Evolutionary conservation across 2,797 vertebrate genomes (phyloP), one percentile per base, ranked within the genome.

Genomic region (Florisuga fusca): DNA sequence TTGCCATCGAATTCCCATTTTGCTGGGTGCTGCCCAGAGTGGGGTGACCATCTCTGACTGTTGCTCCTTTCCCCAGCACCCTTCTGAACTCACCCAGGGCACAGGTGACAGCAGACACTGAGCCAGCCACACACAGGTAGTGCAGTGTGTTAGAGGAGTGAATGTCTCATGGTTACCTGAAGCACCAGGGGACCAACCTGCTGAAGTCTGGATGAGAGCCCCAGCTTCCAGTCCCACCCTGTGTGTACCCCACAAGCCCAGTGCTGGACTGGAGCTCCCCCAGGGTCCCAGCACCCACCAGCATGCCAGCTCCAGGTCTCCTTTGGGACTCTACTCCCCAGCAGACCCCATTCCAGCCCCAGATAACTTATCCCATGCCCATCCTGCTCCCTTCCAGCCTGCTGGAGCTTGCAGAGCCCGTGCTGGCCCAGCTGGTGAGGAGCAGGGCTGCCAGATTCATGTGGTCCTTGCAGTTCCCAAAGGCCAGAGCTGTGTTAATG

Each of bases 401-500:
- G 21, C 31, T 48, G 10, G 36, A 3, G 1, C 20, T 29, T 18
- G 21, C 26, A 14, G 29, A 17, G 68, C 21, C 81, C 22, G 57
- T 2, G 33, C 80, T 34, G 75, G 68, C 89, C 91, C 93, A 89
- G 91, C 68, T 69, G 62, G 82, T 21, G 74, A 87, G 82, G 78
- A 95, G 15, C 33, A 75, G 87, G 33, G 41, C 50, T 13, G 25
- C 95, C 75, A 97, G 94, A 94, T 95, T 94, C 93, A 90, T 82
- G 95, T 89, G 91, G 96, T 81, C 97, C 96, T 29, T 23, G 74
- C 48, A 3, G 95, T 90, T 98, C 98, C 98, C 98, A 87, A 89
- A 96, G 98, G 97, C 98, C 94, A 62, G 94, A 95, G 97, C 97
- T 46, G 51, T 31, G 80, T 98, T 98, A 98, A 98, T 98, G 98